Conservation (phyloP, 2,888 invertebrate genomes). For the Cryptocheilus praepositus region DNA sequence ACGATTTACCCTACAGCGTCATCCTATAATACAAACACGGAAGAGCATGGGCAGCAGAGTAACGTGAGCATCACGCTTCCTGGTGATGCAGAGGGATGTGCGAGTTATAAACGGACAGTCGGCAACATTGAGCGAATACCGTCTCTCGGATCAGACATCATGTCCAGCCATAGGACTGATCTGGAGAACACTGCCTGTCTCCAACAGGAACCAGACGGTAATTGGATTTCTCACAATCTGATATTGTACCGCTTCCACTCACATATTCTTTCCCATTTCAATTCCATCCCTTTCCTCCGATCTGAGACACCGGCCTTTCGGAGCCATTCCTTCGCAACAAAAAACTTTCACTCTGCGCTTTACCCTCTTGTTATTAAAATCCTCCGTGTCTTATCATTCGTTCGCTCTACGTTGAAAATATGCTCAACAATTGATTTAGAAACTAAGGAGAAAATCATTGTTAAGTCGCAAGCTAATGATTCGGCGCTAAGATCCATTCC, state of each 20-base stretch:
- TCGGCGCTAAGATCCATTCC: too few relatives aligned
- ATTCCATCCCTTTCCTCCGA: too few relatives aligned
- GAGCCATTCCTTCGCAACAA: too few relatives aligned
- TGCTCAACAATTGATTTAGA: too few relatives aligned
- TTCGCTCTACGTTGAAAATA: too few relatives aligned
- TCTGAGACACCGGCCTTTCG: too few relatives aligned
- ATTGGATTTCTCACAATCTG: slow-evolving; percentile 32
- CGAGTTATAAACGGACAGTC: slow-evolving; percentile 39
- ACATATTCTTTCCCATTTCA: too few relatives aligned
- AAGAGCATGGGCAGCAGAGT: slow-evolving; percentile 42
- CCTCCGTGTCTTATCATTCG: too few relatives aligned
- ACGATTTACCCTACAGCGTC: slow-evolving; percentile 65
- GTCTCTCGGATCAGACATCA: slow-evolving; percentile 41
- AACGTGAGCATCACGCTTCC: slow-evolving; percentile 37
- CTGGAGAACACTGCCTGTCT: slow-evolving; percentile 53
- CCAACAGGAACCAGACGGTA: slow-evolving; percentile 58
- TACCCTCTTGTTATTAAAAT: too few relatives aligned
- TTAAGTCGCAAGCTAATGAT: too few relatives aligned
- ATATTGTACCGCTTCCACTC: background rate
- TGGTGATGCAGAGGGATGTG: slow-evolving; percentile 46
- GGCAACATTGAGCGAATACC: slow-evolving; percentile 39
- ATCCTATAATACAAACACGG: slow-evolving; percentile 53
- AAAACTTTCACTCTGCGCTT: too few relatives aligned
- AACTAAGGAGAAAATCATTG: too few relatives aligned
- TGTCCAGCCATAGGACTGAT: slow-evolving; percentile 59